These are phyloP conservation scores for Drosophila paramelanica DNA, from an alignment of 2,888 invertebrate species.

Conservation along the genomic window DNA sequence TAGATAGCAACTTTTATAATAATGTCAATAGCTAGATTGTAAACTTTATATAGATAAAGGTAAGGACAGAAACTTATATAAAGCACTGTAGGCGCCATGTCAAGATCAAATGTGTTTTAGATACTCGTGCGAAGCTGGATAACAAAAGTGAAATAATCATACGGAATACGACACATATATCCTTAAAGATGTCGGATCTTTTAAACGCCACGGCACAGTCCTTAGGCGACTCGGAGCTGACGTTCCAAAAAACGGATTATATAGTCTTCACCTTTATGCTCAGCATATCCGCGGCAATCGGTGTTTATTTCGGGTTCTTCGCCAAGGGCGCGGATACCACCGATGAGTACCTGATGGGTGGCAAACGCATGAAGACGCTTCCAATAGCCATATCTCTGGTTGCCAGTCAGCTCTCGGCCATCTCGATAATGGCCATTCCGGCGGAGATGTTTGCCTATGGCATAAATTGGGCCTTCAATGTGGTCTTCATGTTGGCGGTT, in stretches of 20 bases:
- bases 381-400: constrained; percentile 88
- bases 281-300: constrained; percentile 86
- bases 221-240: constrained; percentile 58
- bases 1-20: constrained; percentile 31
- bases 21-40: constrained; percentile 19
- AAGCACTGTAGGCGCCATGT: not conserved
- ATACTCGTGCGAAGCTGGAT: not conserved
- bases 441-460: constrained; percentile 86
- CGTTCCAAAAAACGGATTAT: constrained; percentile 85
- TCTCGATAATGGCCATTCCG: constrained; percentile 86
- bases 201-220: constrained; percentile 43
- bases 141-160: constrained; percentile 9
- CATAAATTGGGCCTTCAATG: constrained; percentile 84
- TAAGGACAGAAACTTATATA: constrained; percentile 20
- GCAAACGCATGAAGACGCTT: constrained; percentile 86
- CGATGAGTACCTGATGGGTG: constrained; percentile 87
- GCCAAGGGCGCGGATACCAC: constrained; percentile 85
- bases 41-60: constrained; percentile 3
- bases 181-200: constrained; percentile 39
- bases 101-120: constrained; percentile 20
- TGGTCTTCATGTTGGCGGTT: constrained; percentile 83
- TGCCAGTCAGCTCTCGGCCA: constrained; percentile 87
- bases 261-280: constrained; percentile 86
- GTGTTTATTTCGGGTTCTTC: constrained; percentile 87
- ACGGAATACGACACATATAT: not conserved